Conservation (phyloP, 2,888 invertebrate genomes). For the Ormia ochracea region DNA sequence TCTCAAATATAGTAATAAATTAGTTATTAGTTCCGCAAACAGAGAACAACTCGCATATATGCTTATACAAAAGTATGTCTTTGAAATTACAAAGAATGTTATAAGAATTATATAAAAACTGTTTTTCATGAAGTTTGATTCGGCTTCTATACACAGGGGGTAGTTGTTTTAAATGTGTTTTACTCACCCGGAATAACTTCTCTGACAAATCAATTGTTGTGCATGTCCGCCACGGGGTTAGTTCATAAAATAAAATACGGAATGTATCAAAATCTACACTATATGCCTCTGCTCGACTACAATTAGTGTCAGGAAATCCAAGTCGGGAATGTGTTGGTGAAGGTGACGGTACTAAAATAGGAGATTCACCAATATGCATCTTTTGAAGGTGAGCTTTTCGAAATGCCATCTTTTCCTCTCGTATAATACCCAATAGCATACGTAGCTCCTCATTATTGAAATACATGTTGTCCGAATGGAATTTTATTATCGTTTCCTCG, state of each 20-base stretch:
- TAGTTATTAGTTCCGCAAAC: too few relatives aligned
- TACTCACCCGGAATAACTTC: constrained; percentile 89
- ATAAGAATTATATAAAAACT: neutral
- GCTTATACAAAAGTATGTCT: too few relatives aligned
- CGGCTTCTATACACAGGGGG: neutral
- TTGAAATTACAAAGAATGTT: neutral
- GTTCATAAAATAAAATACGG: constrained; percentile 87
- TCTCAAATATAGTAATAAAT: too few relatives aligned
- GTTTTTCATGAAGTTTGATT: neutral
- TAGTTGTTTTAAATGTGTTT: neutral
- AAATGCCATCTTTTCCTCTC: constrained; percentile 74
- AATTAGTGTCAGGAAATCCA: constrained; percentile 79
- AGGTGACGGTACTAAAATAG: constrained; percentile 71
- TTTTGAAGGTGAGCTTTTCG: constrained; percentile 73
- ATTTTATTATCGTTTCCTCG: constrained; percentile 91
- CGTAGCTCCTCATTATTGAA: constrained; percentile 73
- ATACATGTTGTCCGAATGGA: constrained; percentile 82
- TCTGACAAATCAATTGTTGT: constrained; percentile 89
- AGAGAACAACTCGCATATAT: too few relatives aligned
- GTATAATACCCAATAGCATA: constrained; percentile 72
- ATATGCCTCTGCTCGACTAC: constrained; percentile 91
- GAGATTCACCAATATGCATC: constrained; percentile 70
- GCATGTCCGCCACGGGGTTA: constrained; percentile 95
- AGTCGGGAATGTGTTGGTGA: constrained; percentile 77
- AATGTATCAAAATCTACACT: constrained; percentile 94